Evolutionary conservation across 2,113 vertebrate species (phyloP).

Genomic region (Opisthocomus hoazin): DNA sequence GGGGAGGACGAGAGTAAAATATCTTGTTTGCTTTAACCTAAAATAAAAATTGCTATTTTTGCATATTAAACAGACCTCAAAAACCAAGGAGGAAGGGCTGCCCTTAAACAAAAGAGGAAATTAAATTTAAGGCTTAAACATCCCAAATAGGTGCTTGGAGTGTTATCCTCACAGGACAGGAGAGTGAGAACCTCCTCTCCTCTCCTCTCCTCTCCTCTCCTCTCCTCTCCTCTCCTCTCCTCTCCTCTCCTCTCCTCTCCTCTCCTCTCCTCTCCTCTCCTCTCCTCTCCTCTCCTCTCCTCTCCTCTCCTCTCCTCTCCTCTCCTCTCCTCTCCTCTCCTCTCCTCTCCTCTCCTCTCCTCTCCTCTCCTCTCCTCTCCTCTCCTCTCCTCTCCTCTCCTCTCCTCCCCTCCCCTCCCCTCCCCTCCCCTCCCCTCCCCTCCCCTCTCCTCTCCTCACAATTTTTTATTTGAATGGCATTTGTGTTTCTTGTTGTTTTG

Average conservation of each 20-base stretch:
- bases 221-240: not conserved
- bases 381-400: fast-evolving
- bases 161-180: not conserved
- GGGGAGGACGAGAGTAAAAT: not conserved
- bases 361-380: not conserved
- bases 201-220: too few species aligned
- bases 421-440: not conserved
- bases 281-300: too few species aligned
- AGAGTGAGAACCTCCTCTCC: not conserved
- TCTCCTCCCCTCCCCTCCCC: too few species aligned
- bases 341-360: not conserved
- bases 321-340: not conserved
- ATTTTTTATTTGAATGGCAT: not conserved
- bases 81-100: not conserved
- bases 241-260: too few species aligned
- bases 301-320: too few species aligned
- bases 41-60: not conserved
- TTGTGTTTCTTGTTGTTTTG: not conserved
- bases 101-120: not conserved
- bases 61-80: not conserved
- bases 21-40: not conserved
- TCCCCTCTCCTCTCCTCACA: too few species aligned
- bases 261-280: not conserved
- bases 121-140: not conserved
- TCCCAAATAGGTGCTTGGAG: not conserved